Percentiles rank a stretch among this genome's conserved stretches.
These are phyloP conservation scores for Enoplosus armatus DNA, from an alignment of 2,797 vertebrate species.

Conservation along the genomic window DNA sequence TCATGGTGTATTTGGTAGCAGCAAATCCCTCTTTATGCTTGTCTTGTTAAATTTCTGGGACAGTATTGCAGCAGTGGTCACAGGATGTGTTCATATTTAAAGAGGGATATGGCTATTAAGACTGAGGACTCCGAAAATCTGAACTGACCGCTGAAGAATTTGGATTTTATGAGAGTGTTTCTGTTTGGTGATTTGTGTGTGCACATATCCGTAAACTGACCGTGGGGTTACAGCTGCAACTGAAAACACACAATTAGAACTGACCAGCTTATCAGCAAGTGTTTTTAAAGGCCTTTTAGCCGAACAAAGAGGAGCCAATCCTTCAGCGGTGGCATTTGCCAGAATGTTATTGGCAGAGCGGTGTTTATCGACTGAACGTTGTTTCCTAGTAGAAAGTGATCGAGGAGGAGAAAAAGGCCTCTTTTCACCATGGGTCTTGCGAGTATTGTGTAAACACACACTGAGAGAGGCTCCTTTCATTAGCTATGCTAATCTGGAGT, in stretches of 20 bases:
- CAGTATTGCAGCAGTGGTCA: background rate
- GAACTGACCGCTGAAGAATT: slow-evolving; percentile 2
- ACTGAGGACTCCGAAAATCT: slow-evolving; percentile 22
- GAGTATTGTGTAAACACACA: slow-evolving; percentile 77
- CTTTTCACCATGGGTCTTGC: slow-evolving; percentile 72
- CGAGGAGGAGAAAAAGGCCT: slow-evolving; percentile 73
- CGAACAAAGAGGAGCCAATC: slow-evolving; percentile 69
- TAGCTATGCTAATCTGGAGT: slow-evolving; percentile 81
- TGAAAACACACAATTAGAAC: slow-evolving; percentile 58
- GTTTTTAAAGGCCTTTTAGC: slow-evolving; percentile 64
- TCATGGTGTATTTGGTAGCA: background rate
- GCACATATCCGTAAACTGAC: slow-evolving; percentile 32
- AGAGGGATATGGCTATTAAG: slow-evolving; percentile 13
- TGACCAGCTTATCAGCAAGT: slow-evolving; percentile 47
- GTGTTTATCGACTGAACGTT: slow-evolving; percentile 63
- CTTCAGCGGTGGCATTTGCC: slow-evolving; percentile 65
- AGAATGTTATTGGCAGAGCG: slow-evolving; percentile 74
- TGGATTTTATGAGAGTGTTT: slow-evolving; percentile 12
- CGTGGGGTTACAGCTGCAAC: slow-evolving; percentile 28
- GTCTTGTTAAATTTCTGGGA: slow-evolving; percentile 18
- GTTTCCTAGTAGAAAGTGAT: slow-evolving; percentile 76
- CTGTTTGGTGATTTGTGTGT: slow-evolving; percentile 13
- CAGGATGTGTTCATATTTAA: slow-evolving; percentile 19
- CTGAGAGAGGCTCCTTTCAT: slow-evolving; percentile 82
- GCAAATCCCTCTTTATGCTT: slow-evolving; percentile 2